These are phyloP conservation scores for Argyra leucocephala DNA, from an alignment of 2,888 invertebrate species.

Conservation along the genomic window DNA sequence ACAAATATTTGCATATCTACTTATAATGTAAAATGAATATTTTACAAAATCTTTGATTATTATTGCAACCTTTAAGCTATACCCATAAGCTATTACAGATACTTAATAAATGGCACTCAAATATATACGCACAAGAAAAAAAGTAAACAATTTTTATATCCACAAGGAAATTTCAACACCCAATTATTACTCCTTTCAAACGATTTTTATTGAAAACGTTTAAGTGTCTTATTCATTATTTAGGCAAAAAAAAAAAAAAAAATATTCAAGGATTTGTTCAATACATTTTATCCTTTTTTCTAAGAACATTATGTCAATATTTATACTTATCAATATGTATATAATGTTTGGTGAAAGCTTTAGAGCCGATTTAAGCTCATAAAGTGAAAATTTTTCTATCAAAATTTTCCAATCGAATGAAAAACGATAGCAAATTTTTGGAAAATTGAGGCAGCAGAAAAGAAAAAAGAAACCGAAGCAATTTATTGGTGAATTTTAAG, in stretches of 20 bases:
- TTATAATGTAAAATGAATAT: no score
- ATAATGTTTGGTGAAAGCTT: background rate
- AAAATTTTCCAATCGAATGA: conserved; percentile 4
- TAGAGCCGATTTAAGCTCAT: background rate
- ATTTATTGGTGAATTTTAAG: no score
- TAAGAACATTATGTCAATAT: no score
- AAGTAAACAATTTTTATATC: background rate
- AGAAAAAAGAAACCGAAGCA: no score
- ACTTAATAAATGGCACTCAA: background rate
- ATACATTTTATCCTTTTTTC: no score
- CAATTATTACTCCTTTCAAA: background rate
- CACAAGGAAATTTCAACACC: background rate
- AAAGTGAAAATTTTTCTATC: background rate
- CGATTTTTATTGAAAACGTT: background rate
- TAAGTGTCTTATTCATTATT: background rate
- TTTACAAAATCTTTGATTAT: no score
- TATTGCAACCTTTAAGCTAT: background rate
- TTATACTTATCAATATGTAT: background rate
- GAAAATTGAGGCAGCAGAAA: no score
- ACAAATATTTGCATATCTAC: no score
- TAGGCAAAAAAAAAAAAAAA: background rate
- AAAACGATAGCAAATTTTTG: background rate
- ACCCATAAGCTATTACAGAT: no score
- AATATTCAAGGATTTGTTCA: no score
- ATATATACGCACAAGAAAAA: background rate